Percentiles rank a stretch among this genome's conserved stretches.
Evolutionary conservation across 1,140 invertebrate genomes (phyloP).

Genomic region (Penaeus vannamei): DNA sequence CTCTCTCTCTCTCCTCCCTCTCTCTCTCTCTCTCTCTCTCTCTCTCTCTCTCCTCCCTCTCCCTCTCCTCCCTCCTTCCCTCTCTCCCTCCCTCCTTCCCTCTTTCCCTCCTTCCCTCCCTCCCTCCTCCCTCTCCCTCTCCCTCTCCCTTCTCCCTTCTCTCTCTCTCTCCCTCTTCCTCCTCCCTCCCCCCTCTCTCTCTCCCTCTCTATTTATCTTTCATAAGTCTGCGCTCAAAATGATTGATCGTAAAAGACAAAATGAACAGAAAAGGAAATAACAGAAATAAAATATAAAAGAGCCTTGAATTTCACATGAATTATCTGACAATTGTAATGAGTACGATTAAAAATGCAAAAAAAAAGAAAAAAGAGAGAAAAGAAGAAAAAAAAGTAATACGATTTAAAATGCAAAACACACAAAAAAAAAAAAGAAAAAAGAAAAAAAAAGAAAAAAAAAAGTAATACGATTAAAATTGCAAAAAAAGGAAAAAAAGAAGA

Average conservation of each 20-base stretch:
- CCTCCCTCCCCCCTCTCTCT: neutral
- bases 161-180: neutral
- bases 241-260: neutral
- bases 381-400: too few relatives aligned
- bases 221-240: neutral
- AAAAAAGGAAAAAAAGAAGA: too few relatives aligned
- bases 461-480: too few relatives aligned
- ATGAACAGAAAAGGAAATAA: too few relatives aligned
- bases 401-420: too few relatives aligned
- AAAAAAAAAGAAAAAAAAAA: too few relatives aligned
- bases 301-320: neutral
- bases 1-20: neutral
- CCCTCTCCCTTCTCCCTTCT: neutral
- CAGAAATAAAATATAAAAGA: too few relatives aligned
- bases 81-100: neutral
- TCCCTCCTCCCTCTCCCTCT: neutral
- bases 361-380: too few relatives aligned
- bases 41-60: neutral
- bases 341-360: too few relatives aligned
- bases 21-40: neutral
- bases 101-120: constrained; percentile 13
- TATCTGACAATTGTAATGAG: neutral
- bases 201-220: neutral
- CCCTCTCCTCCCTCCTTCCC: neutral
- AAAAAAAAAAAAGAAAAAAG: too few relatives aligned